Percentiles rank a stretch among this genome's conserved stretches.
Evolutionary conservation across 2,797 vertebrate species (phyloP).

Genomic region (Pachyuromys duprasi): DNA sequence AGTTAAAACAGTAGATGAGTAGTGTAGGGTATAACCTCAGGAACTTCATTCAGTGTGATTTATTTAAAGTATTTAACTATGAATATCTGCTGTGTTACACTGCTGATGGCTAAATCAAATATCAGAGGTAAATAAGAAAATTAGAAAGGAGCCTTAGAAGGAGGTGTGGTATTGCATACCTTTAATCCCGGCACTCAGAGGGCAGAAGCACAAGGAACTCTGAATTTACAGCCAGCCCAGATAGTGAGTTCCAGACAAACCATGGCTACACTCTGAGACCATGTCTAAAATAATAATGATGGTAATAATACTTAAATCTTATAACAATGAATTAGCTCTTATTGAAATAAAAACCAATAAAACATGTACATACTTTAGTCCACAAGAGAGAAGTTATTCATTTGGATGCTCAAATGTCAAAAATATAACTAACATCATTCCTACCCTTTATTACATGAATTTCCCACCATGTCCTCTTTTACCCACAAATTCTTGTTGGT

Average conservation of each 20-base stretch:
- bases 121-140: background rate
- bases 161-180: too few relatives aligned
- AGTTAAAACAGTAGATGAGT: background rate
- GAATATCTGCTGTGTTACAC: background rate
- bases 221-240: background rate
- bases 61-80: constrained; percentile 22
- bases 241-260: too few relatives aligned
- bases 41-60: background rate
- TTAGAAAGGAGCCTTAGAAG: background rate
- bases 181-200: background rate
- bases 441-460: background rate
- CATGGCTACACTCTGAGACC: background rate
- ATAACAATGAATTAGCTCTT: background rate
- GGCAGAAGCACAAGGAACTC: background rate
- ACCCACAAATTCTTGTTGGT: background rate
- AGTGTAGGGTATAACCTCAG: background rate
- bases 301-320: too few relatives aligned
- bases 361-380: background rate
- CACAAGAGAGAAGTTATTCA: background rate
- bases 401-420: background rate
- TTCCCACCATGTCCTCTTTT: background rate
- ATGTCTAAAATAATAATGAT: too few relatives aligned
- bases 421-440: background rate
- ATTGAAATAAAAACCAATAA: background rate
- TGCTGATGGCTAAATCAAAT: background rate